A percentile compares a stretch with the other conserved stretches of the same genome.
Conservation (phyloP, 2,797 vertebrate genomes). For the Oryzias sinensis region DNA sequence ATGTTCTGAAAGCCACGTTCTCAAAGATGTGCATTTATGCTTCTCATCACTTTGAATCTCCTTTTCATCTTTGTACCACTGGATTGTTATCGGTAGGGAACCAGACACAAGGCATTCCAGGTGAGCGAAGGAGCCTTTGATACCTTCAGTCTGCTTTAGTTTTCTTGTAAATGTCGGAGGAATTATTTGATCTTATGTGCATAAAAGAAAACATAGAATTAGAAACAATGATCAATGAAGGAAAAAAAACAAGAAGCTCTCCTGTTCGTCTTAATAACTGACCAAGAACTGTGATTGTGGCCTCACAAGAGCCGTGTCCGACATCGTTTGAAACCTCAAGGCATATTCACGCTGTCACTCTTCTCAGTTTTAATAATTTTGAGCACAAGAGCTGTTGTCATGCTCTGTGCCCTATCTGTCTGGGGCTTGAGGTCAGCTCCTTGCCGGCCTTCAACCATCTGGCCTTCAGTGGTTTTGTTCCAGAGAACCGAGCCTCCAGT, state of each 20-base stretch:
- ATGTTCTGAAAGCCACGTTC: slow-evolving; percentile 95
- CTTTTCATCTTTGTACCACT: slow-evolving; percentile 92
- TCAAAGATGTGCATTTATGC: slow-evolving; percentile 94
- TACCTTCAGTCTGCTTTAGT: slow-evolving; percentile 90
- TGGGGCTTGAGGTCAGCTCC: slow-evolving; percentile 84
- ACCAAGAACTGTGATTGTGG: slow-evolving; percentile 90
- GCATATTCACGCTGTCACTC: slow-evolving; percentile 86
- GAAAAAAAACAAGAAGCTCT: not conserved
- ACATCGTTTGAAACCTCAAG: slow-evolving; percentile 93
- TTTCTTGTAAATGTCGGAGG: slow-evolving; percentile 96
- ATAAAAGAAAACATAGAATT: slow-evolving; percentile 38
- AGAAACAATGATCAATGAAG: slow-evolving; percentile 13
- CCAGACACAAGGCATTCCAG: slow-evolving; percentile 95
- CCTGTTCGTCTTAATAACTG: slow-evolving; percentile 58
- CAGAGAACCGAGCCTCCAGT: slow-evolving; percentile 92
- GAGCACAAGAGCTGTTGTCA: slow-evolving; percentile 86
- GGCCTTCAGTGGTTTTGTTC: slow-evolving; percentile 88
- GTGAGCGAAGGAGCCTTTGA: slow-evolving; percentile 93
- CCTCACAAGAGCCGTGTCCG: slow-evolving; percentile 87
- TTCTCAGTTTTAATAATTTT: slow-evolving; percentile 90
- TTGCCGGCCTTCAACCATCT: slow-evolving; percentile 90
- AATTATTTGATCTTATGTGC: slow-evolving; percentile 91
- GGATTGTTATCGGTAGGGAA: slow-evolving; percentile 90
- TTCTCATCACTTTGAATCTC: slow-evolving; percentile 88
- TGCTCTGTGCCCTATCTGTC: slow-evolving; percentile 85